Conservation (phyloP, 2,888 invertebrate species). For the Plagodis dolabraria region DNA sequence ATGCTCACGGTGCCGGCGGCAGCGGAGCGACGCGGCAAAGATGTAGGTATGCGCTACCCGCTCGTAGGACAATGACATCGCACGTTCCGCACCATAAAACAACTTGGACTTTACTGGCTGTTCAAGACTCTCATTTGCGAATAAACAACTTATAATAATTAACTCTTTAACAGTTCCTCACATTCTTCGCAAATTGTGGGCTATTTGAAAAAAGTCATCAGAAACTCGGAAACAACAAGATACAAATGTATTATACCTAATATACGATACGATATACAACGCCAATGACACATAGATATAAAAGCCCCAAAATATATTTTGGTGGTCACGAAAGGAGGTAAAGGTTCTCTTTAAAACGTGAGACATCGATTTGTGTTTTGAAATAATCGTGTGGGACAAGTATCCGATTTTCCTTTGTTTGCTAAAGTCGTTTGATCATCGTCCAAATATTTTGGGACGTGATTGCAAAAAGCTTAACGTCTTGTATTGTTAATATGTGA, state of each 20-base stretch:
- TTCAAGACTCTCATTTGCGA: constrained; percentile 61
- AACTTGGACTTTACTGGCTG: constrained; percentile 75
- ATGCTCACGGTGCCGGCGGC: constrained; percentile 43
- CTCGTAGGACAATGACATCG: constrained; percentile 81
- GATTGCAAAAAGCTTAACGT: constrained; percentile 28
- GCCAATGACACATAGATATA: constrained; percentile 44
- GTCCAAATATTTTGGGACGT: constrained; percentile 20
- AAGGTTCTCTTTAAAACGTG: constrained; percentile 50
- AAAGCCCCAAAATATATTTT: constrained; percentile 47
- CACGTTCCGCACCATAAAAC: constrained; percentile 82
- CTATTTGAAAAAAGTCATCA: constrained; percentile 47
- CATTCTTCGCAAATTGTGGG: constrained; percentile 58
- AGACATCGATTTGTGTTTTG: constrained; percentile 49
- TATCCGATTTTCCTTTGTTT: constrained; percentile 46
- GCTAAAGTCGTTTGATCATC: constrained; percentile 41
- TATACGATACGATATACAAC: constrained; percentile 31
- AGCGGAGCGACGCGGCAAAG: constrained; percentile 42
- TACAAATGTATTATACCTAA: not conserved
- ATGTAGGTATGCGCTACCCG: constrained; percentile 58
- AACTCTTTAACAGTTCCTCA: constrained; percentile 61
- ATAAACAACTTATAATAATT: constrained; percentile 64
- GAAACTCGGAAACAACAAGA: constrained; percentile 10
- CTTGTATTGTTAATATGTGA: constrained; percentile 37
- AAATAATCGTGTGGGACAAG: constrained; percentile 36
- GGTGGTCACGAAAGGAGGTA: constrained; percentile 64